These are phyloP conservation scores for Machimus atricapillus DNA, from an alignment of 2,888 invertebrate genomes.

Conservation along the genomic window DNA sequence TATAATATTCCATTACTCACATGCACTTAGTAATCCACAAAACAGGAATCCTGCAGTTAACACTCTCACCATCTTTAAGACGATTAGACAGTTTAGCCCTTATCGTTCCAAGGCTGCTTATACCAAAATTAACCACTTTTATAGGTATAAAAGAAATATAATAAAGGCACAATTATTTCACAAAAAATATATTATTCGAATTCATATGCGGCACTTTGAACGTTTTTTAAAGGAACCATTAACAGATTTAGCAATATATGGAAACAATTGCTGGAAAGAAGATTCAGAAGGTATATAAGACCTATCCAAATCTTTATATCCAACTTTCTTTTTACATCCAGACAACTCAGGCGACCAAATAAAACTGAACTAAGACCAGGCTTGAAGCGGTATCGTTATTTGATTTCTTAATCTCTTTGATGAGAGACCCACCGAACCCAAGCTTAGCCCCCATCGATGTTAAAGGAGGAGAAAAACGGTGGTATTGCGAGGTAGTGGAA, in stretches of 20 bases:
- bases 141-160: not conserved
- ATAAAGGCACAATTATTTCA: not conserved
- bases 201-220: not conserved
- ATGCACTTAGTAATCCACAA: slow-evolving; percentile 46
- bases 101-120: not conserved
- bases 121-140: not conserved
- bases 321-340: slow-evolving; percentile 45
- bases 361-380: slow-evolving; percentile 49
- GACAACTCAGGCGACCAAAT: slow-evolving; percentile 51
- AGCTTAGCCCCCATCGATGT: not conserved
- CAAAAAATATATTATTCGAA: not conserved
- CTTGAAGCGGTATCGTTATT: slow-evolving; percentile 44
- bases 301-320: not conserved
- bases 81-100: not conserved
- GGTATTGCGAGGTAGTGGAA: not conserved
- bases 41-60: slow-evolving; percentile 11
- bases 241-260: not conserved
- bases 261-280: not conserved
- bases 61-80: slow-evolving; percentile 21
- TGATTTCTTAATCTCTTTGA: slow-evolving; percentile 43
- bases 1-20: slow-evolving; percentile 40
- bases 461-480: slow-evolving; percentile 6
- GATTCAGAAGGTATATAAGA: not conserved
- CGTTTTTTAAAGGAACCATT: not conserved
- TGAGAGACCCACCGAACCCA: slow-evolving; percentile 26